Evolutionary conservation across 2,797 vertebrate species (phyloP).

Genomic region (Aphelocoma californica): DNA sequence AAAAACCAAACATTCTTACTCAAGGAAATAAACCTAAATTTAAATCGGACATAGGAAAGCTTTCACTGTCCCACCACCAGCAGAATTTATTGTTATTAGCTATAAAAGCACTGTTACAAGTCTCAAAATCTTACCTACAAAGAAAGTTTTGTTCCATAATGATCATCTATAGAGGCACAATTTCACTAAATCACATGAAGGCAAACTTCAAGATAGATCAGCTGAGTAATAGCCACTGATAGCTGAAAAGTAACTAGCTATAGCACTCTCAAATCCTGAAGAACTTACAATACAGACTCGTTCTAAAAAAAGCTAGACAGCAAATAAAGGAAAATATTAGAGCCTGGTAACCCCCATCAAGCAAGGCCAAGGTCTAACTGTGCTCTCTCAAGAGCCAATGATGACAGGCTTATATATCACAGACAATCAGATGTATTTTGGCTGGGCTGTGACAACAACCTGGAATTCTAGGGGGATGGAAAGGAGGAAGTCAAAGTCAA

Average conservation of each 20-base stretch:
- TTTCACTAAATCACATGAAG: neutral
- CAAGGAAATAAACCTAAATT: neutral
- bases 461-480: neutral
- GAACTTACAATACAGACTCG: neutral
- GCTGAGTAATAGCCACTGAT: neutral
- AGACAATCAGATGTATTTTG: neutral
- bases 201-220: neutral
- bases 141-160: neutral
- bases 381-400: neutral
- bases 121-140: neutral
- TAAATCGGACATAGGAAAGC: neutral
- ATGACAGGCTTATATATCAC: neutral
- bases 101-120: neutral
- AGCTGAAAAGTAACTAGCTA: neutral
- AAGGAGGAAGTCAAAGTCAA: neutral
- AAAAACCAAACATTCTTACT: neutral
- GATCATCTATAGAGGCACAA: neutral
- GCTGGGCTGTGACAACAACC: neutral
- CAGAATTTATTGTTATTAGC: neutral
- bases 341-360: neutral
- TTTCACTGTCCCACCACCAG: neutral
- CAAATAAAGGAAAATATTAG: neutral
- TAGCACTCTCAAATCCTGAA: neutral
- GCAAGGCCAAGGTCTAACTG: neutral
- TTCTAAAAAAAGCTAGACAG: neutral